phyloP scores from a whole-genome alignment of 2,113 vertebrate genomes.

The Sitta europaea region DNA sequence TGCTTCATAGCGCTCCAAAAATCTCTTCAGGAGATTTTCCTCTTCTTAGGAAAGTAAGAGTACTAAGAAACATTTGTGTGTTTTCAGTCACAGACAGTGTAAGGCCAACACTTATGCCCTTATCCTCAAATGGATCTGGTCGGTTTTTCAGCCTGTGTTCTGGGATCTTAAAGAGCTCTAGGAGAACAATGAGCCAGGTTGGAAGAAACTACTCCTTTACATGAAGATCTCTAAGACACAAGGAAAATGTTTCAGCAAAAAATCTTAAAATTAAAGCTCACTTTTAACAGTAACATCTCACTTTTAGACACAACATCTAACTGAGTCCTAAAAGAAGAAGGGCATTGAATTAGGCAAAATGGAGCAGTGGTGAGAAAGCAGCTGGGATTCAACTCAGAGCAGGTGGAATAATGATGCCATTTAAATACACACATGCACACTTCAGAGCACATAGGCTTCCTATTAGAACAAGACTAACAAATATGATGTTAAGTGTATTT shows the following conservation, averaged over 20 bases:
- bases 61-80: not conserved
- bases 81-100: not conserved
- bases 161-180: not conserved
- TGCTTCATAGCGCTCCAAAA: not conserved
- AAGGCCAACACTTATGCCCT: not conserved
- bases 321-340: not conserved
- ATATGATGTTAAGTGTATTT: constrained; percentile 46
- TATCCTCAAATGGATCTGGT: not conserved
- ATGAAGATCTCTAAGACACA: not conserved
- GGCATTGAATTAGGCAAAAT: not conserved
- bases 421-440: not conserved
- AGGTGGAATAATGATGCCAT: constrained; percentile 20
- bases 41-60: not conserved
- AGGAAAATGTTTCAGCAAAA: not conserved
- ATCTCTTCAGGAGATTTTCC: not conserved
- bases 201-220: not conserved
- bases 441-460: constrained; percentile 10
- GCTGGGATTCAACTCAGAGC: not conserved
- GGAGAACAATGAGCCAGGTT: not conserved
- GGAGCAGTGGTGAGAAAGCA: not conserved
- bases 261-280: not conserved
- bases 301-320: not conserved
- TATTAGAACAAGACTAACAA: constrained; percentile 51
- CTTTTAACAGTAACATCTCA: not conserved
- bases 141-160: not conserved